Evolutionary conservation across 2,113 vertebrate species (phyloP).

Genomic region (Nesogale talazaci): DNA sequence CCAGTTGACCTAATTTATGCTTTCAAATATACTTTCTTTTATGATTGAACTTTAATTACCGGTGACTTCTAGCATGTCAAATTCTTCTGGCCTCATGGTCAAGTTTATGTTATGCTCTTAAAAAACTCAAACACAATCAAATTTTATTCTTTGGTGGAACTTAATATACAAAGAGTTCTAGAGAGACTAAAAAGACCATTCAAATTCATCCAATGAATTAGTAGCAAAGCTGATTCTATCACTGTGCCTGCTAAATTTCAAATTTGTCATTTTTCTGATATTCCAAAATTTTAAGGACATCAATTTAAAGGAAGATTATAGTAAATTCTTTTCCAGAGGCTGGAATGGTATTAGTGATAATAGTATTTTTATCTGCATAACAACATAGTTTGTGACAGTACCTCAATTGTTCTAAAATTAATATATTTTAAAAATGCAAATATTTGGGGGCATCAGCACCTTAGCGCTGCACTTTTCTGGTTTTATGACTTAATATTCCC

Average conservation of each 20-base stretch:
- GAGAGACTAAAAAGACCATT: background rate
- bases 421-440: background rate
- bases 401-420: background rate
- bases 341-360: background rate
- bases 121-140: constrained; percentile 46
- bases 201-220: background rate
- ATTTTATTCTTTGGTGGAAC: constrained; percentile 9
- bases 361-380: background rate
- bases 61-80: constrained; percentile 40
- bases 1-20: constrained; percentile 21
- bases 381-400: background rate
- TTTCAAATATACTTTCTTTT: constrained; percentile 59
- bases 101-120: constrained; percentile 47
- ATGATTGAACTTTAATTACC: constrained; percentile 43
- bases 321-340: background rate
- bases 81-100: background rate
- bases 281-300: background rate
- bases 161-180: constrained; percentile 5
- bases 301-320: background rate
- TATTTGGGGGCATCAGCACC: background rate
- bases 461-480: background rate
- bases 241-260: background rate
- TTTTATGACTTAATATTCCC: background rate
- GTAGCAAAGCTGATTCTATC: background rate
- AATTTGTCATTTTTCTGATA: background rate